These are phyloP conservation scores for Pterostichus niger DNA, from an alignment of 2,888 invertebrate species.

Conservation along the genomic window DNA sequence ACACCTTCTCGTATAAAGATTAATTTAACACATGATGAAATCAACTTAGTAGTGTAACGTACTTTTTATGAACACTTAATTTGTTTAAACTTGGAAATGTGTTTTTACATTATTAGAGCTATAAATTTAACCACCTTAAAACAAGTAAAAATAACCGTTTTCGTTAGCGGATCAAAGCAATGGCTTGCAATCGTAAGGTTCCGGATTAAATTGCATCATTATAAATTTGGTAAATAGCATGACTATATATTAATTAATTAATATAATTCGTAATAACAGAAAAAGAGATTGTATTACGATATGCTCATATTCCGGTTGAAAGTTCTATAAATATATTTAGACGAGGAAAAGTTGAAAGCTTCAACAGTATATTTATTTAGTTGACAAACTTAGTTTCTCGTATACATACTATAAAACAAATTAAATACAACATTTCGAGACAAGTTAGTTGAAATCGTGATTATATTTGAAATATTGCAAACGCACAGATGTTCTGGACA, in stretches of 20 bases:
- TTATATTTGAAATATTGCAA: constrained; percentile 10
- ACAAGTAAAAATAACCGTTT: too few species aligned
- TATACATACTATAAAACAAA: constrained; percentile 4
- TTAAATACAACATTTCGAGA: constrained; percentile 23
- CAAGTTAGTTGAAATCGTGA: constrained; percentile 15
- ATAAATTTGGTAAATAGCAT: too few species aligned
- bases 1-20: not conserved
- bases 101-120: not conserved
- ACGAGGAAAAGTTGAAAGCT: not conserved
- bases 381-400: not conserved
- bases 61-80: constrained; percentile 18
- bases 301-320: not conserved
- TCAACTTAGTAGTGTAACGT: not conserved
- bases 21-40: not conserved
- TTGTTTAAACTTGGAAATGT: not conserved
- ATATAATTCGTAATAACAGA: too few species aligned
- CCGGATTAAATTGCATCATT: too few species aligned
- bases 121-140: constrained; percentile 3
- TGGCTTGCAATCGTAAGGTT: too few species aligned
- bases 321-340: not conserved
- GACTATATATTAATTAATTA: too few species aligned
- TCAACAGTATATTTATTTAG: not conserved
- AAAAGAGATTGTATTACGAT: not conserved
- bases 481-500: constrained; percentile 1
- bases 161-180: too few species aligned